phyloP scores from a whole-genome alignment of 2,113 vertebrate genomes.

The Bombycilla garrulus region DNA sequence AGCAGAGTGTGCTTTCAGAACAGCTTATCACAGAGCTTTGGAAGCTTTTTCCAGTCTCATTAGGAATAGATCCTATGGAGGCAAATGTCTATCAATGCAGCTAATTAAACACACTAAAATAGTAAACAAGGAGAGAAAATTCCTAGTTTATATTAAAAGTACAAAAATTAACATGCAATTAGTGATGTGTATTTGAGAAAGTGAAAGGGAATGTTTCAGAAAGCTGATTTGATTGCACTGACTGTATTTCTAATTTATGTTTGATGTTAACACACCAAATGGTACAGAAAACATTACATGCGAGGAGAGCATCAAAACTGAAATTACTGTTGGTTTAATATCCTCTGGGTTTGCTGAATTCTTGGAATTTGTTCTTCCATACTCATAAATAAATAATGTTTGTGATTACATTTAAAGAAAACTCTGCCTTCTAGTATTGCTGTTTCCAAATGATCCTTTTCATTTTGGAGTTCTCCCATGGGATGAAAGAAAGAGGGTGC shows the following conservation, averaged over 20 bases:
- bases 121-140: background rate
- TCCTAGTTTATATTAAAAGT: background rate
- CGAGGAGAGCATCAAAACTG: background rate
- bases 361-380: background rate
- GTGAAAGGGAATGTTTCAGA: background rate
- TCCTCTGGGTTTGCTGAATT: background rate
- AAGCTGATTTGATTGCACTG: background rate
- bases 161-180: background rate
- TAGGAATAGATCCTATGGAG: background rate
- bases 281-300: background rate
- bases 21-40: background rate
- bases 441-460: background rate
- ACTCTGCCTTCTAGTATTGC: background rate
- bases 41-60: background rate
- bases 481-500: background rate
- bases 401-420: background rate
- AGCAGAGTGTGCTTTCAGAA: background rate
- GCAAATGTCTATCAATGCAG: background rate
- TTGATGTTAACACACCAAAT: constrained; percentile 15
- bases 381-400: background rate
- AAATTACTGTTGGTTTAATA: background rate
- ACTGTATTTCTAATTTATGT: constrained; percentile 19
- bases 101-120: constrained; percentile 7
- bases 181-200: background rate
- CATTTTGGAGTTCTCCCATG: background rate